phyloP scores from a whole-genome alignment of 1,140 invertebrate species.

The Caenorhabditis tropicalis region DNA sequence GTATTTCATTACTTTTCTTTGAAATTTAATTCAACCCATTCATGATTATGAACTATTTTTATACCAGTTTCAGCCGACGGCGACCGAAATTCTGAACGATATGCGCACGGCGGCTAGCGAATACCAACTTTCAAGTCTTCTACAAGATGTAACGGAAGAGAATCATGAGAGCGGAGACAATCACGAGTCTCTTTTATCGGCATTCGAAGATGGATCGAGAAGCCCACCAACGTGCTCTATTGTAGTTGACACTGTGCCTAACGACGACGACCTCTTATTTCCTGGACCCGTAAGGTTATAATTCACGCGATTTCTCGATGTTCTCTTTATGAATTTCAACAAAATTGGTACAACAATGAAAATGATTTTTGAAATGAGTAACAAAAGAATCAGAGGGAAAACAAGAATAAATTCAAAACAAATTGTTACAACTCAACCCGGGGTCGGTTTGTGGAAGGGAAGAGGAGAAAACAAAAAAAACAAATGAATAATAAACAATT shows the following conservation, averaged over 20 bases:
- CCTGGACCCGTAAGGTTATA: neutral
- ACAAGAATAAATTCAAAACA: neutral
- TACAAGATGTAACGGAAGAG: neutral
- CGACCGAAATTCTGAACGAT: neutral
- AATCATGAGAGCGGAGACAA: neutral
- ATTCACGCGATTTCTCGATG: neutral
- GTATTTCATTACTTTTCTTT: too few species aligned
- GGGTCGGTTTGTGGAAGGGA: neutral
- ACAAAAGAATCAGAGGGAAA: neutral
- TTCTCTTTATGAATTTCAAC: slow-evolving; percentile 17
- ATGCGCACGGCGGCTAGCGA: neutral
- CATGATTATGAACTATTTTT: too few species aligned
- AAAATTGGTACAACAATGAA: slow-evolving; percentile 25
- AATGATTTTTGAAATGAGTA: neutral
- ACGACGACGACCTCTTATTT: neutral
- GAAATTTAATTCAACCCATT: neutral
- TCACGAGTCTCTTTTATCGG: neutral
- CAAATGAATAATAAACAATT: neutral
- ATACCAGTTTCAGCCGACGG: slow-evolving; percentile 11
- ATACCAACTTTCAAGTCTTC: neutral
- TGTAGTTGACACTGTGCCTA: neutral
- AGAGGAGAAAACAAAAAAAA: neutral
- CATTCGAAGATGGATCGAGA: neutral
- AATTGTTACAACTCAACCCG: neutral
- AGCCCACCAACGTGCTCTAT: neutral